Percentiles rank a stretch among this genome's conserved stretches.
These are phyloP conservation scores for Polymixis flavicincta DNA, from an alignment of 2,888 invertebrate genomes.

Conservation along the genomic window DNA sequence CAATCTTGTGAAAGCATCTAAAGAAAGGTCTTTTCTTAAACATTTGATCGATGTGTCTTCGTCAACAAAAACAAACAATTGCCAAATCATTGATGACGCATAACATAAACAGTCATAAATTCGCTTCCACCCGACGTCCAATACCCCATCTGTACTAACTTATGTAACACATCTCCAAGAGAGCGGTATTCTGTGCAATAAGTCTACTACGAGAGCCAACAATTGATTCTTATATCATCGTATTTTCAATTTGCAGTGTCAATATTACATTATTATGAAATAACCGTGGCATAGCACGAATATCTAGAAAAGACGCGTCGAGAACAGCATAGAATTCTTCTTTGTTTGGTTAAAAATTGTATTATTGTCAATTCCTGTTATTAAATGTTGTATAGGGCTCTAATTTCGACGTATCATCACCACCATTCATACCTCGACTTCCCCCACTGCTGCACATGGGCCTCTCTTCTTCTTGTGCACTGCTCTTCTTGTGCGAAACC, in stretches of 20 bases:
- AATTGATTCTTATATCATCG: slow-evolving; percentile 64
- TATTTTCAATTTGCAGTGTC: slow-evolving; percentile 50
- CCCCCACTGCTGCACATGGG: too few relatives aligned
- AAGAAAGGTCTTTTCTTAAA: neutral
- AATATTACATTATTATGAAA: slow-evolving; percentile 31
- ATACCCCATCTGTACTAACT: slow-evolving; percentile 8
- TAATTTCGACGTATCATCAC: neutral
- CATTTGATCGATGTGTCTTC: neutral
- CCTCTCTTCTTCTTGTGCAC: too few relatives aligned
- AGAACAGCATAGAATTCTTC: neutral
- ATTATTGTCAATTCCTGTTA: neutral
- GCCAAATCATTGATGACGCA: neutral
- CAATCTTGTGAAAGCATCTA: neutral
- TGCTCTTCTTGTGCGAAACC: too few relatives aligned
- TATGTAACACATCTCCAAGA: slow-evolving; percentile 50
- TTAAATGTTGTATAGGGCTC: neutral
- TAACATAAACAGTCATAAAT: slow-evolving; percentile 15
- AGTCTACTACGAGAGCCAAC: slow-evolving; percentile 34
- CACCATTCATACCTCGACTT: too few relatives aligned
- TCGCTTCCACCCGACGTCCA: neutral
- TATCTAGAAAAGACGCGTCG: neutral
- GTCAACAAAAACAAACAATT: slow-evolving; percentile 13
- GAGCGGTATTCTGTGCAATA: slow-evolving; percentile 49
- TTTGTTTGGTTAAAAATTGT: neutral
- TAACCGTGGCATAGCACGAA: neutral